Conservation (phyloP, 2,797 vertebrate species). For the Rousettus madagascariensis region DNA sequence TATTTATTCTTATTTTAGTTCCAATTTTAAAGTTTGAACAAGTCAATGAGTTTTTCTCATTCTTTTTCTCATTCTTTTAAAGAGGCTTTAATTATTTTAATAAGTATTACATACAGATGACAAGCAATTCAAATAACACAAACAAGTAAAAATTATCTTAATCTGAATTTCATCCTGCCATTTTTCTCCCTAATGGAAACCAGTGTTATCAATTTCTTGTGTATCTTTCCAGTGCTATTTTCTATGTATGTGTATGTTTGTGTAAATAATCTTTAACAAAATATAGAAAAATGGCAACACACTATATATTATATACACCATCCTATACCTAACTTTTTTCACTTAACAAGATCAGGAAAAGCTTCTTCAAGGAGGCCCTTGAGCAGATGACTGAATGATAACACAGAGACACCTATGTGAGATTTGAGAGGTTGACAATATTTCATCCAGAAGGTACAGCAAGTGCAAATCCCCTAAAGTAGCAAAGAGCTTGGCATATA, state of each 20-base stretch:
- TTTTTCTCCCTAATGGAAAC: not conserved
- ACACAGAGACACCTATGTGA: not conserved
- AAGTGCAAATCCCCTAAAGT: not conserved
- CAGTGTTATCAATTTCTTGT: not conserved
- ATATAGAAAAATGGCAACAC: not conserved
- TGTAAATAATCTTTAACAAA: constrained; percentile 20
- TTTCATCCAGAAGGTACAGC: not conserved
- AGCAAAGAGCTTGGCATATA: not conserved
- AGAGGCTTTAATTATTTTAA: constrained; percentile 5
- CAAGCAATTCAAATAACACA: constrained; percentile 32
- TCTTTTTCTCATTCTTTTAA: not conserved
- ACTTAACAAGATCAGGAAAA: not conserved
- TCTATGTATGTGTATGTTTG: not conserved
- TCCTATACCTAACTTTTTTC: not conserved
- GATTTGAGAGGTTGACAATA: not conserved
- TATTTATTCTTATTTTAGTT: constrained; percentile 43
- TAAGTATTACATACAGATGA: not conserved
- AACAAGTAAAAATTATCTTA: not conserved
- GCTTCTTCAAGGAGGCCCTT: not conserved
- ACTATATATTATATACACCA: not conserved
- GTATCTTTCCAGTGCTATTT: not conserved
- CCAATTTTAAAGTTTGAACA: constrained; percentile 29
- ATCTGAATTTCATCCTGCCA: not conserved
- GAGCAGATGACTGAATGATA: not conserved
- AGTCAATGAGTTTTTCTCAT: not conserved